A percentile compares a stretch with the other conserved stretches of the same genome.
These are phyloP conservation scores for Eupithecia insigniata DNA, from an alignment of 2,888 invertebrate genomes.

Conservation along the genomic window DNA sequence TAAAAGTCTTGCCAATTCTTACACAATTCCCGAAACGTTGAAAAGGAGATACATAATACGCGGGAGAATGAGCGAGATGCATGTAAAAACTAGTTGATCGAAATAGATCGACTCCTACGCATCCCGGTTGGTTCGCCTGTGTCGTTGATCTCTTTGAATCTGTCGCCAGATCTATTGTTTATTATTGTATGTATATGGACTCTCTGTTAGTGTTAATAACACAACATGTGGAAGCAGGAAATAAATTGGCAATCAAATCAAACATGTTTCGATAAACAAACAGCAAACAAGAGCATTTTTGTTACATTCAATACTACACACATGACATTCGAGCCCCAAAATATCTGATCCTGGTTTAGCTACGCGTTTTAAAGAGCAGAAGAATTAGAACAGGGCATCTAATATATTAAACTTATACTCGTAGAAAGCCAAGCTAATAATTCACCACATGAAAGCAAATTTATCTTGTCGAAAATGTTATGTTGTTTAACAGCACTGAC, in stretches of 20 bases:
- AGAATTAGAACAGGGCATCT: not conserved
- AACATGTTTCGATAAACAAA: conserved; percentile 1
- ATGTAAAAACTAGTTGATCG: conserved; percentile 63
- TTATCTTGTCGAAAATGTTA: not conserved
- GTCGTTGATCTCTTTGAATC: conserved; percentile 79
- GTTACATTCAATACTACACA: not conserved
- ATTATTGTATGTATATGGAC: conserved; percentile 59
- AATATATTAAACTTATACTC: not conserved
- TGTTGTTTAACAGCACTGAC: not conserved
- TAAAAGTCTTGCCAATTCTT: conserved; percentile 77
- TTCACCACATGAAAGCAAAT: not conserved
- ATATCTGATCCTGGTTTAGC: not conserved
- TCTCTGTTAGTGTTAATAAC: conserved; percentile 30
- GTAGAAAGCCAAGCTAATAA: not conserved
- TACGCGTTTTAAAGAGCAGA: not conserved
- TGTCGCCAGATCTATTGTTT: conserved; percentile 57
- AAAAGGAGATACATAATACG: conserved; percentile 50
- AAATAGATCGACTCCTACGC: conserved; percentile 81
- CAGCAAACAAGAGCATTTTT: not conserved
- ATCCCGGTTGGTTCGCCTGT: conserved; percentile 61
- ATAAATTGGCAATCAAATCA: conserved; percentile 21
- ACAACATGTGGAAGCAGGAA: conserved; percentile 21
- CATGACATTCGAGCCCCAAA: not conserved
- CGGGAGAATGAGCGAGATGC: conserved; percentile 54
- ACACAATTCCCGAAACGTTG: conserved; percentile 63